phyloP scores from a whole-genome alignment of 2,113 vertebrate genomes.

The Oncorhynchus mykiss region DNA sequence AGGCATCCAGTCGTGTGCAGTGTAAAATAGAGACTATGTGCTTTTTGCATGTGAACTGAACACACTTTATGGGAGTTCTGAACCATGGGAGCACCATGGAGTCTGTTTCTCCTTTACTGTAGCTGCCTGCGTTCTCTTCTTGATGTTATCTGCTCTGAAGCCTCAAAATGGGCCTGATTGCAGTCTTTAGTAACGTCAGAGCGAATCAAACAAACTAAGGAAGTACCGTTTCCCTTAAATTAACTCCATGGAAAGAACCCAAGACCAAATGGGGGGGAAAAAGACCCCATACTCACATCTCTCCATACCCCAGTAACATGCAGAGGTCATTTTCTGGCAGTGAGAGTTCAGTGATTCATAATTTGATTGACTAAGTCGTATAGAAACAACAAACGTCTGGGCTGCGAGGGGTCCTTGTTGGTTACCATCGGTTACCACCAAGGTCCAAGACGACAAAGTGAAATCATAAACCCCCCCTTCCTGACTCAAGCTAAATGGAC shows the following conservation, averaged over 20 bases:
- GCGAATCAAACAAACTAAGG: slow-evolving; percentile 76
- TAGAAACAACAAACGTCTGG: slow-evolving; percentile 69
- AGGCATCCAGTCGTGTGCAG: slow-evolving; percentile 56
- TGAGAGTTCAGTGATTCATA: slow-evolving; percentile 77
- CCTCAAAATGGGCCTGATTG: slow-evolving; percentile 76
- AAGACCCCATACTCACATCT: slow-evolving; percentile 51
- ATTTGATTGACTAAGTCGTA: slow-evolving; percentile 75
- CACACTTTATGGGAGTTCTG: slow-evolving; percentile 34
- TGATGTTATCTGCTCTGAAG: slow-evolving; percentile 78
- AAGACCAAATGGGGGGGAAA: slow-evolving; percentile 48
- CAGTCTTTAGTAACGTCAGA: slow-evolving; percentile 79
- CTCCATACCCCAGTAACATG: slow-evolving; percentile 56
- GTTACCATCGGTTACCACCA: slow-evolving; percentile 62
- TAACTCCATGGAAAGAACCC: slow-evolving; percentile 65
- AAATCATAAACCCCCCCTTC: slow-evolving; percentile 63
- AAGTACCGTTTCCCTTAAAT: slow-evolving; percentile 76
- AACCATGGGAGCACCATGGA: slow-evolving; percentile 35
- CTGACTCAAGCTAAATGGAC: slow-evolving; percentile 67
- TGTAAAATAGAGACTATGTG: no score
- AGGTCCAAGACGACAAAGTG: slow-evolving; percentile 62
- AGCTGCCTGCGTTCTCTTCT: slow-evolving; percentile 56
- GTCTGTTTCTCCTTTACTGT: slow-evolving; percentile 70
- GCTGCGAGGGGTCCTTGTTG: slow-evolving; percentile 28
- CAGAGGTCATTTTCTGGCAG: slow-evolving; percentile 76
- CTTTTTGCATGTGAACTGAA: slow-evolving; percentile 8